Evolutionary conservation across 2,797 vertebrate species (phyloP).

Genomic region (Darevskia nairensis): DNA sequence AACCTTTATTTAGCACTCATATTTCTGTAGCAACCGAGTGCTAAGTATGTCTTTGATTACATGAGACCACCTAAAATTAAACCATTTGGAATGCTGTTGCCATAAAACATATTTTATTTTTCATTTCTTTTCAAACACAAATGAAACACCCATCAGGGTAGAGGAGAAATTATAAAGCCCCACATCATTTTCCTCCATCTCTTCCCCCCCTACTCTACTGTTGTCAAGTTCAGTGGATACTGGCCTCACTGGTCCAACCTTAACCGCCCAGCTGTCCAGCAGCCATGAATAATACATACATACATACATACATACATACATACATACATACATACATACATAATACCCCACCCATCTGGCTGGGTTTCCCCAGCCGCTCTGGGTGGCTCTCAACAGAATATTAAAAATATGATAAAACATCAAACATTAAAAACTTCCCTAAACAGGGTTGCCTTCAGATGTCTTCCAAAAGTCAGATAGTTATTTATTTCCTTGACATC

Average conservation of each 20-base stretch:
- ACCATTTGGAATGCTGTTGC: conserved; percentile 21
- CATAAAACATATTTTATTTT: conserved; percentile 4
- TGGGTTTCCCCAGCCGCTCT: too few species aligned
- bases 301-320: too few species aligned
- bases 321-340: too few species aligned
- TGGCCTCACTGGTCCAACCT: not conserved
- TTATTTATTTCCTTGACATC: too few species aligned
- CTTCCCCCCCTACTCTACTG: not conserved
- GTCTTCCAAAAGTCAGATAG: too few species aligned
- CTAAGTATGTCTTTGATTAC: conserved; percentile 53
- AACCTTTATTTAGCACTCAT: conserved; percentile 59
- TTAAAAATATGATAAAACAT: too few species aligned
- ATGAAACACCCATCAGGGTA: not conserved
- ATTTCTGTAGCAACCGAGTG: conserved; percentile 63
- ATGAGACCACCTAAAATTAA: conserved; percentile 51
- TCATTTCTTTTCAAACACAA: conserved; percentile 47
- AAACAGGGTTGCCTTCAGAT: too few species aligned
- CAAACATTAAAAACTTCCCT: too few species aligned
- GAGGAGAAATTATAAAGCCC: not conserved
- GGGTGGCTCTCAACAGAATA: too few species aligned
- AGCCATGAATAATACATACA: too few species aligned
- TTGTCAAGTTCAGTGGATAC: not conserved
- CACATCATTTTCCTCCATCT: too few species aligned
- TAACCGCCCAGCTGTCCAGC: not conserved
- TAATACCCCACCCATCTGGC: too few species aligned